phyloP scores from a whole-genome alignment of 2,113 vertebrate genomes.

The Xiphophorus hellerii region DNA sequence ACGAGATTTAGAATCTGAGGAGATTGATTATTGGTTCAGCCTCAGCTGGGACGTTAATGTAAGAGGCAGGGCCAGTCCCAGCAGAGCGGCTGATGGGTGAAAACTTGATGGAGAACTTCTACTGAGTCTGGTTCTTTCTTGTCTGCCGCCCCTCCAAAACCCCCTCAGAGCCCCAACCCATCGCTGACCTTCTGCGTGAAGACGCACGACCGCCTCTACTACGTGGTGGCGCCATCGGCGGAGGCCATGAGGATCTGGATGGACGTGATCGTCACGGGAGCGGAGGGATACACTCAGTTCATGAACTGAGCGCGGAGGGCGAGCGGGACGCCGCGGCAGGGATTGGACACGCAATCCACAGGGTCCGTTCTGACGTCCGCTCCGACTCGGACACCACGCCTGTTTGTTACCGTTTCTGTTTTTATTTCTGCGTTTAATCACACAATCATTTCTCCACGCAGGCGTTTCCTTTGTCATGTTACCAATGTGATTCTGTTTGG shows the following conservation, averaged over 20 bases:
- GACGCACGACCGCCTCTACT: slow-evolving; percentile 97
- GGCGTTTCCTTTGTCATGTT: slow-evolving; percentile 50
- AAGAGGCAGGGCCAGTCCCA: too few relatives aligned
- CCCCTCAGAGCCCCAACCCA: slow-evolving; percentile 90
- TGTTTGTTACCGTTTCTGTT: slow-evolving; percentile 35
- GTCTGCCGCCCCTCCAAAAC: too few relatives aligned
- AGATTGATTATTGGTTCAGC: background rate
- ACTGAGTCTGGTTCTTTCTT: background rate
- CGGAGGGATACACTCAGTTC: slow-evolving; percentile 98
- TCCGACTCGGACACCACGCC: slow-evolving; percentile 25
- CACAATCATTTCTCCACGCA: slow-evolving; percentile 42
- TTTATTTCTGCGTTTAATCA: slow-evolving; percentile 35
- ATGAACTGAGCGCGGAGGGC: slow-evolving; percentile 77
- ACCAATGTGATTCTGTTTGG: slow-evolving; percentile 64
- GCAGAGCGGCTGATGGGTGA: too few relatives aligned
- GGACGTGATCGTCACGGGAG: slow-evolving; percentile 96
- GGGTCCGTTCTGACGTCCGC: slow-evolving; percentile 40
- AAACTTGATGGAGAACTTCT: background rate
- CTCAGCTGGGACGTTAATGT: background rate
- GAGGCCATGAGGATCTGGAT: slow-evolving; percentile 99
- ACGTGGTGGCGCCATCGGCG: slow-evolving; percentile 91
- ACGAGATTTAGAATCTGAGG: background rate
- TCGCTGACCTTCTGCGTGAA: slow-evolving; percentile 97
- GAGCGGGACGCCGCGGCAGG: slow-evolving; percentile 37
- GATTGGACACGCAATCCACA: slow-evolving; percentile 45